phyloP scores from a whole-genome alignment of 2,797 vertebrate species.

The Enteromius fasciolatus region DNA sequence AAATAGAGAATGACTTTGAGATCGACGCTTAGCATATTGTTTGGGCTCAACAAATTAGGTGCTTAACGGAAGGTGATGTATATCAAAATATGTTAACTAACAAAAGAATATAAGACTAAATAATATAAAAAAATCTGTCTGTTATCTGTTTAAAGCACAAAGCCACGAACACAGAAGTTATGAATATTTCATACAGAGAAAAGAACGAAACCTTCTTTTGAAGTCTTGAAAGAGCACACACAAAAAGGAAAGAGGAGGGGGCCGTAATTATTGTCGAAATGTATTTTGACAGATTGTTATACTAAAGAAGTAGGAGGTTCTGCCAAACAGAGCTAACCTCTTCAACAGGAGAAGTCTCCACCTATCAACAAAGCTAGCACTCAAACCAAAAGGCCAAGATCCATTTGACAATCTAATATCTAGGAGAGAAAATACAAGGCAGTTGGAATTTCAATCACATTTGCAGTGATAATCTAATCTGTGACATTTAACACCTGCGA shows the following conservation, averaged over 20 bases:
- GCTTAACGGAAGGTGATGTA: constrained; percentile 56
- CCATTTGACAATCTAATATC: constrained; percentile 71
- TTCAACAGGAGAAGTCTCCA: constrained; percentile 71
- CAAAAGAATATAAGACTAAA: constrained; percentile 76
- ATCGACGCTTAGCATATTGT: constrained; percentile 13
- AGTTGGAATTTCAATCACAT: constrained; percentile 9
- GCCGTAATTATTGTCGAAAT: constrained; percentile 77
- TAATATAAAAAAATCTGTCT: constrained; percentile 72
- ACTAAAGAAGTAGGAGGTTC: constrained; percentile 78
- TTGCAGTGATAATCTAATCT: constrained; percentile 15
- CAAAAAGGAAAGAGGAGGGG: constrained; percentile 70
- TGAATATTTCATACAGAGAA: constrained; percentile 79
- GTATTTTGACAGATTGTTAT: constrained; percentile 77
- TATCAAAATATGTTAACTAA: constrained; percentile 71
- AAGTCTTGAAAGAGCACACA: constrained; percentile 74
- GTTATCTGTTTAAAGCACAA: constrained; percentile 71
- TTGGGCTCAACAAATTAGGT: constrained; percentile 44
- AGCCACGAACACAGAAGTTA: constrained; percentile 76
- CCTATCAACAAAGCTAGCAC: constrained; percentile 72
- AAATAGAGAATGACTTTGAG: constrained; percentile 1
- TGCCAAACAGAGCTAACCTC: constrained; percentile 74
- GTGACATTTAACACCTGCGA: constrained; percentile 41
- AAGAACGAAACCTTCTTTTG: constrained; percentile 70
- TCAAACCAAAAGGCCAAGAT: constrained; percentile 68
- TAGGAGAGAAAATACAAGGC: constrained; percentile 29